phyloP scores from a whole-genome alignment of 2,113 vertebrate species.

The Sterna hirundo region DNA sequence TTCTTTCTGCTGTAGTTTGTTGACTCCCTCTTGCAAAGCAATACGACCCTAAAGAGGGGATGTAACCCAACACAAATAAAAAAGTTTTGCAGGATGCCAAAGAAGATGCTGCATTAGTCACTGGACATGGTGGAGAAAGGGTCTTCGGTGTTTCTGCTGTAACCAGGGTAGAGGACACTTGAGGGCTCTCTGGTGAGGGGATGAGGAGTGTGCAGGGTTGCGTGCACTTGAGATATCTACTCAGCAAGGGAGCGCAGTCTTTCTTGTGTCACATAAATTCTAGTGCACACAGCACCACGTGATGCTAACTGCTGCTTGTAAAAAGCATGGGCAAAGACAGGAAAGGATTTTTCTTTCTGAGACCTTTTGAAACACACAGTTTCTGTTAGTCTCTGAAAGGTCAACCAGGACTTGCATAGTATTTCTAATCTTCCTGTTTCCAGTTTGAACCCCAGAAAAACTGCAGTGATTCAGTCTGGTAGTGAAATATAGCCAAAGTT shows the following conservation, averaged over 20 bases:
- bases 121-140: neutral
- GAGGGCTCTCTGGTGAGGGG: neutral
- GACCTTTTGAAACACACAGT: neutral
- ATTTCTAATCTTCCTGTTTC: neutral
- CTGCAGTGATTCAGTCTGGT: neutral
- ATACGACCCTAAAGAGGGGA: neutral
- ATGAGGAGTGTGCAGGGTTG: neutral
- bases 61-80: neutral
- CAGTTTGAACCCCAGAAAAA: neutral
- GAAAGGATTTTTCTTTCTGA: neutral
- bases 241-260: neutral
- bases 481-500: neutral
- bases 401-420: neutral
- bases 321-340: neutral
- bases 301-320: neutral
- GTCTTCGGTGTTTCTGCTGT: neutral
- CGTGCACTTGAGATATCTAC: neutral
- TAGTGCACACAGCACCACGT: neutral
- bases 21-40: neutral
- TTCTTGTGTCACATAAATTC: neutral
- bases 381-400: neutral
- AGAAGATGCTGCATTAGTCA: neutral
- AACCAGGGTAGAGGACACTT: neutral
- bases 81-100: neutral
- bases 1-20: neutral